phyloP scores from a whole-genome alignment of 2,113 vertebrate genomes.

The Phoxinus phoxinus region DNA sequence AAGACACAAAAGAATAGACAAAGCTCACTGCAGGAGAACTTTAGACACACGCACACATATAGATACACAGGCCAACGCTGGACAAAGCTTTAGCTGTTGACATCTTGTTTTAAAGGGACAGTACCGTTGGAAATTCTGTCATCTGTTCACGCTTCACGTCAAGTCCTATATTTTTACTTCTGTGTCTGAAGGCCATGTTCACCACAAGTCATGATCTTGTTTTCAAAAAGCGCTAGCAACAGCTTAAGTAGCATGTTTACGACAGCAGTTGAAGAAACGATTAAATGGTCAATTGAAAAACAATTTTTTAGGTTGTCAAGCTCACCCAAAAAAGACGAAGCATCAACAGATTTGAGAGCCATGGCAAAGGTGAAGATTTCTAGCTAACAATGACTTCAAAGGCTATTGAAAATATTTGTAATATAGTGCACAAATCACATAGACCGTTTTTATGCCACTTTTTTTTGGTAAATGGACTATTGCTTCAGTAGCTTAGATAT shows the following conservation, averaged over 20 bases:
- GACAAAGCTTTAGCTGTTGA: neutral
- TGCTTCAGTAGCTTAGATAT: too few species aligned
- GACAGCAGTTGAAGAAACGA: neutral
- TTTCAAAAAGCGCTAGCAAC: too few species aligned
- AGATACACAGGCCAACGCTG: neutral
- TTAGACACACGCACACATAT: neutral
- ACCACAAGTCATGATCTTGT: too few species aligned
- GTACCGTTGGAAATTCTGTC: neutral
- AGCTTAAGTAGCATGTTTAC: neutral
- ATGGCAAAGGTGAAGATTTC: neutral
- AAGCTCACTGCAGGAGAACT: slow-evolving; percentile 28
- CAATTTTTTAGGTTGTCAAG: too few species aligned
- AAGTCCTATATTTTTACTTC: neutral
- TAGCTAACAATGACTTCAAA: neutral
- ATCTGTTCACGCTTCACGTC: neutral
- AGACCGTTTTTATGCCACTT: neutral
- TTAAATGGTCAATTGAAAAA: neutral
- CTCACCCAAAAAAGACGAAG: neutral
- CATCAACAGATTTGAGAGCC: neutral
- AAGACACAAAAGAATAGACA: slow-evolving; percentile 12
- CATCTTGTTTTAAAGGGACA: slow-evolving; percentile 8
- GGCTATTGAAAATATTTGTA: neutral
- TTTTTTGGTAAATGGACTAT: neutral
- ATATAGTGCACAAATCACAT: neutral
- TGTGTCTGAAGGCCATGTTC: neutral